Conservation (phyloP, 2,888 invertebrate species). For the Thyatira batis region DNA sequence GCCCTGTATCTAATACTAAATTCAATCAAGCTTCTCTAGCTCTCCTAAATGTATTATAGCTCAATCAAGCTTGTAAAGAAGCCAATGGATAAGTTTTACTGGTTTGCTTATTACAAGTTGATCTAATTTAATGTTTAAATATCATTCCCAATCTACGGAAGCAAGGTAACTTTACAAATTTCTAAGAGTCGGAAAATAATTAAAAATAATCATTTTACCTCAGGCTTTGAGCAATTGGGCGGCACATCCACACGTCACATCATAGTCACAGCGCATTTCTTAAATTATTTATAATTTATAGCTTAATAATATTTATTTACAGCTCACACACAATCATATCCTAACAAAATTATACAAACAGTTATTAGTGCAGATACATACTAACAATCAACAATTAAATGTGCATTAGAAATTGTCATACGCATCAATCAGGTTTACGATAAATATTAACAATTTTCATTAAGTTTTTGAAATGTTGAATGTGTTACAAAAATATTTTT, state of each 20-base stretch:
- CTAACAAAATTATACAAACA: slow-evolving; percentile 51
- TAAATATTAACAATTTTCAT: slow-evolving; percentile 39
- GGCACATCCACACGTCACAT: slow-evolving; percentile 55
- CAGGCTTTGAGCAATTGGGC: slow-evolving; percentile 66
- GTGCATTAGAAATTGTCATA: slow-evolving; percentile 55
- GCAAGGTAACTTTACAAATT: neutral
- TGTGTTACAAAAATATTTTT: slow-evolving; percentile 77
- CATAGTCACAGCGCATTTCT: slow-evolving; percentile 72
- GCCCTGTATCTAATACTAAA: slow-evolving; percentile 16
- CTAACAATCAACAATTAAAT: slow-evolving; percentile 67
- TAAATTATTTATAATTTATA: slow-evolving; percentile 49
- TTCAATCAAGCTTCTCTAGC: slow-evolving; percentile 44
- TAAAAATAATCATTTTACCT: slow-evolving; percentile 11
- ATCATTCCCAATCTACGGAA: neutral
- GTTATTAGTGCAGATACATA: slow-evolving; percentile 62
- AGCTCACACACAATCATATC: slow-evolving; percentile 49
- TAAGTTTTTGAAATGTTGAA: slow-evolving; percentile 40
- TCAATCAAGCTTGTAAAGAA: slow-evolving; percentile 16
- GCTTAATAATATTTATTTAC: slow-evolving; percentile 63
- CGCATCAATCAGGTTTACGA: slow-evolving; percentile 38
- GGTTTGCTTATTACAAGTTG: slow-evolving; percentile 4
- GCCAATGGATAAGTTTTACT: neutral
- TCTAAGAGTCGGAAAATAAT: neutral
- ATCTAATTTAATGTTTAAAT: neutral
- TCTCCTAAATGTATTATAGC: slow-evolving; percentile 43